These are phyloP conservation scores for Ormia ochracea DNA, from an alignment of 2,888 invertebrate species.

Conservation along the genomic window DNA sequence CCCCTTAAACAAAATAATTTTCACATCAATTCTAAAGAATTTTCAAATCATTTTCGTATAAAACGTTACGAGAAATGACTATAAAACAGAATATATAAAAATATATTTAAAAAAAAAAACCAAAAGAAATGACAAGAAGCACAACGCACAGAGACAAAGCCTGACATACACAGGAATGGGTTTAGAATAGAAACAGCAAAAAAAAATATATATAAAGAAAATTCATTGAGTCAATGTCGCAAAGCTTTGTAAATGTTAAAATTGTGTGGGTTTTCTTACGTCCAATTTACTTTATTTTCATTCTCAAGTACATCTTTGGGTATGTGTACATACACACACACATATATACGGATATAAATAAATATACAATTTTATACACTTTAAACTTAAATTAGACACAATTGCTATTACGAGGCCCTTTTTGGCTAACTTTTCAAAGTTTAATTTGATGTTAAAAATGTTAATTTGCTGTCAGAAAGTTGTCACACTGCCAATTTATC, in stretches of 20 bases:
- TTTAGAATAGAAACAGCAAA: not conserved
- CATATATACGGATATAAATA: too few relatives aligned
- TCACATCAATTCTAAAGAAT: not conserved
- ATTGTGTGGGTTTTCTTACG: constrained; percentile 52
- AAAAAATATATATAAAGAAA: too few relatives aligned
- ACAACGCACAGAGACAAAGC: not conserved
- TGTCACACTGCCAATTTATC: not conserved
- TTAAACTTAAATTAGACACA: not conserved
- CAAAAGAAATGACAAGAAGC: constrained; percentile 11
- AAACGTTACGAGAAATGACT: not conserved
- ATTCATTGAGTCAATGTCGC: constrained; percentile 57
- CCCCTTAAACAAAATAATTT: not conserved
- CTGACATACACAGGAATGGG: not conserved
- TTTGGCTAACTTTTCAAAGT: not conserved
- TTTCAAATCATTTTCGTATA: not conserved
- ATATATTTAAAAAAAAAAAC: not conserved
- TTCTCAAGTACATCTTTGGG: constrained; percentile 18
- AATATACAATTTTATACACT: not conserved
- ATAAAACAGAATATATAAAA: constrained; percentile 20
- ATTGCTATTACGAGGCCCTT: not conserved
- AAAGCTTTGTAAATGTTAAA: constrained; percentile 42
- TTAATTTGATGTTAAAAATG: not conserved
- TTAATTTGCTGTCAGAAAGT: not conserved
- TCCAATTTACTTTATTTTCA: constrained; percentile 51
- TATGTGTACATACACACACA: not conserved